These are phyloP conservation scores for Motacilla alba DNA, from an alignment of 2,113 vertebrate species.

Conservation along the genomic window DNA sequence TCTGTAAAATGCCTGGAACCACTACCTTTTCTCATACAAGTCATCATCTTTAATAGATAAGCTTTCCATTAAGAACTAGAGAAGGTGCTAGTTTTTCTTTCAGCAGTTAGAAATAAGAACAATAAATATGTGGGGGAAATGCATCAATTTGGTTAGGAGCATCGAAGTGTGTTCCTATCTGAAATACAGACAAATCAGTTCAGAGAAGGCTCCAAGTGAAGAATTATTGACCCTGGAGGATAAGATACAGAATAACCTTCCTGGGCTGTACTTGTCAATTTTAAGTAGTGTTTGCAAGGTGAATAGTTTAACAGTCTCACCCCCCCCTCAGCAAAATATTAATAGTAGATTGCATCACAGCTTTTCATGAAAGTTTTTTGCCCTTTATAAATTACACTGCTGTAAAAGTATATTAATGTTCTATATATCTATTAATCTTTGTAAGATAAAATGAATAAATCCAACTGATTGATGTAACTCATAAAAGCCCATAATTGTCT, in stretches of 20 bases:
- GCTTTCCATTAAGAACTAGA: conserved; percentile 11
- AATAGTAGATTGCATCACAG: neutral
- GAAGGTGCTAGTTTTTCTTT: neutral
- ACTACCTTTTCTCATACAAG: neutral
- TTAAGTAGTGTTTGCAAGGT: neutral
- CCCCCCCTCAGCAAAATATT: neutral
- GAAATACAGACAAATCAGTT: neutral
- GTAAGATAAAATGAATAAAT: neutral
- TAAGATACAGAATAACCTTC: neutral
- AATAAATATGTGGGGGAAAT: neutral
- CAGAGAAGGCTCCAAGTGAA: neutral
- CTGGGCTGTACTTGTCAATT: neutral
- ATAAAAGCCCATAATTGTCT: neutral
- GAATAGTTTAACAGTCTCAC: neutral
- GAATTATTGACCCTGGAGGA: conserved; percentile 44
- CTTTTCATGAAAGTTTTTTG: neutral
- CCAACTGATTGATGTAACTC: neutral
- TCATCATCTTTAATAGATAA: conserved; percentile 35
- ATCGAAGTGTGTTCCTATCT: neutral
- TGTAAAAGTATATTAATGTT: neutral
- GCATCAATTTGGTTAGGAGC: conserved; percentile 25
- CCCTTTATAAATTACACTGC: neutral
- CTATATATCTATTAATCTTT: neutral
- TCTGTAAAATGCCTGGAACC: neutral
- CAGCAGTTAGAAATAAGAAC: conserved; percentile 8